Evolutionary conservation across 2,888 invertebrate genomes (phyloP).

Genomic region (Sepioteuthis lessoniana): DNA sequence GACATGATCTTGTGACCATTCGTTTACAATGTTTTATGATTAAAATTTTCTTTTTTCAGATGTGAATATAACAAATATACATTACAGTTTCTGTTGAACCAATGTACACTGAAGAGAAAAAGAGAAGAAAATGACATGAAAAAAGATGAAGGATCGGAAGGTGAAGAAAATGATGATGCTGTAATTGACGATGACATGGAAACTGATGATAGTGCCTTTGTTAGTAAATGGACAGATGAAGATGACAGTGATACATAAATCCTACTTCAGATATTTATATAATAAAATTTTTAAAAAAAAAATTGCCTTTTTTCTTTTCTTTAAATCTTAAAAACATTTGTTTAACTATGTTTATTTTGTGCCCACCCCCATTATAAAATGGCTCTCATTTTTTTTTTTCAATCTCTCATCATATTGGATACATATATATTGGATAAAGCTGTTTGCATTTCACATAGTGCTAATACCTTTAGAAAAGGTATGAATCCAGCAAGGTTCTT

Average conservation of each 20-base stretch:
- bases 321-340: background rate
- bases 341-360: background rate
- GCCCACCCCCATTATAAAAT: too few species aligned
- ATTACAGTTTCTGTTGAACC: conserved; percentile 80
- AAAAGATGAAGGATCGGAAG: conserved; percentile 40
- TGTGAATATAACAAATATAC: conserved; percentile 93
- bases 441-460: too few species aligned
- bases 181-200: conserved; percentile 50
- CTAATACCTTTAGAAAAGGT: too few species aligned
- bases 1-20: too few species aligned
- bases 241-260: conserved; percentile 36
- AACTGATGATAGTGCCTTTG: conserved; percentile 53
- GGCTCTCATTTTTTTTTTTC: too few species aligned
- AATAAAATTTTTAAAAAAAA: background rate
- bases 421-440: too few species aligned
- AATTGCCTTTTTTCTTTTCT: background rate
- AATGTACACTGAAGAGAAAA: conserved; percentile 66
- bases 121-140: conserved; percentile 44
- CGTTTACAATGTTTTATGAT: too few species aligned
- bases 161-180: conserved; percentile 48
- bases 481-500: too few species aligned
- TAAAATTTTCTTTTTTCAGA: conserved; percentile 79
- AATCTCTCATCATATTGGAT: too few species aligned
- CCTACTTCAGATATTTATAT: background rate
- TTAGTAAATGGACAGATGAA: conserved; percentile 41